Base-by-base conservation (phyloP, 2,888 invertebrate species). In the Entomobrya proxima region DNA sequence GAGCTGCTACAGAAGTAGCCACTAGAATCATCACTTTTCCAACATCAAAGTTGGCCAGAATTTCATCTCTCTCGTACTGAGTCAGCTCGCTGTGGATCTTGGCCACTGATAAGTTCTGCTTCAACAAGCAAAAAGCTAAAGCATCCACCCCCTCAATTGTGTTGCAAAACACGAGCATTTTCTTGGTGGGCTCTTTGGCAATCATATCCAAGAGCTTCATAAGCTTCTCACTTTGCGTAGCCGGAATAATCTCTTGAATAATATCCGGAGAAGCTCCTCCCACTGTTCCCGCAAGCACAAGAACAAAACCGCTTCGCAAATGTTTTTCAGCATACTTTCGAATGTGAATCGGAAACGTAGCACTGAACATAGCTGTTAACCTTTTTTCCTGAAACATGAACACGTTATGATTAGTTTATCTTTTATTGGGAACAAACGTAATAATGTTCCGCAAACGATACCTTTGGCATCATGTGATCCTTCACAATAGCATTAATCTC, bases 221-320 rank as follows among this genome's bases (percentile, higher is more conserved):
- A 15, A 24, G 69, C 21, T 84, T 84, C 27, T 84, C 84, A 7
- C 18, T 11, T 35, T 58, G 27, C 11, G 69, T 32, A 0, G 40
- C 52, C 6, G 44, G 67, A 18, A 40, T 13, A 18, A 84, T 11
- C 7, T 84, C 44, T 24, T 84, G 84, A 13, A 44, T 7, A 13
- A 77, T n/a, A 21, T 84, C 44, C 4, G 84, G 84, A 2, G 77
- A 27, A 0, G 77, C 84, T 44, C 77, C 84, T 2, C 84, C 84
- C 2, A 84, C 21, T 2, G 35, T 47, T 44, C 84, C 84, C 9
- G 77, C 67, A 2, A 77, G 40, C 1, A 84, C 35, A 52, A 77
- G 72, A 0, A 77, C 47, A n/a, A 67, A 35, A 0, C 55, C 72
- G 5, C 11, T 0, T 1, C 84, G 69, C 0, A 84, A 55, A n/a